Percentiles rank a stretch among this genome's conserved stretches.
phyloP scores from a whole-genome alignment of 2,888 invertebrate genomes.

The Leucophenga montana region DNA sequence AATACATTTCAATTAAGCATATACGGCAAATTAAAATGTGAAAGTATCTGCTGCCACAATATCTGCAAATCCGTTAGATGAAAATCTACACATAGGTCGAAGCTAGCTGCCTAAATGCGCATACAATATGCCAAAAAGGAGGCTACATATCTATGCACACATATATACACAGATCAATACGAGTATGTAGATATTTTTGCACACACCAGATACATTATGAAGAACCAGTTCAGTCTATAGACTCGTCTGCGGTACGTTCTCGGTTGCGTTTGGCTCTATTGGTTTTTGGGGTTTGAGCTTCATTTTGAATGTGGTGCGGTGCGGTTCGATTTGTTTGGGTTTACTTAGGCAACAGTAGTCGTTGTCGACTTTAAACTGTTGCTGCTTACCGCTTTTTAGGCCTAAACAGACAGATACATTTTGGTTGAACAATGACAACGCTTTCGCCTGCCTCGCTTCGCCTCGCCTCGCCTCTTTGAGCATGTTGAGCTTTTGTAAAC shows the following conservation, averaged over 20 bases:
- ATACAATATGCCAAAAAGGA: not conserved
- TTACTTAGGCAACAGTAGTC: not conserved
- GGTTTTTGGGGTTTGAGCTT: not conserved
- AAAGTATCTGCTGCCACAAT: conserved; percentile 11
- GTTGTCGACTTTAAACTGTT: not conserved
- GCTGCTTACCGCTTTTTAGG: not conserved
- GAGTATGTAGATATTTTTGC: not conserved
- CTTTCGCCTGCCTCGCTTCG: not conserved
- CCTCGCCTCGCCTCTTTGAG: too few species aligned
- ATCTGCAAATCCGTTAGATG: not conserved
- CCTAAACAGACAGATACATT: not conserved
- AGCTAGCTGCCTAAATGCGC: not conserved
- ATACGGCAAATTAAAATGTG: conserved; percentile 21
- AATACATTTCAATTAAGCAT: conserved; percentile 26
- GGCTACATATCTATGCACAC: not conserved
- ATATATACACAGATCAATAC: not conserved
- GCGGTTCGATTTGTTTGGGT: conserved; percentile 19
- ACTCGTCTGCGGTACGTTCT: conserved; percentile 13
- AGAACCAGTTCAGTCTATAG: conserved; percentile 23
- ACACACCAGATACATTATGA: not conserved
- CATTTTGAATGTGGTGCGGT: not conserved
- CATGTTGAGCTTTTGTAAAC: conserved; percentile 49
- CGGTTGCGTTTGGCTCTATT: not conserved
- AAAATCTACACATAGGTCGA: not conserved
- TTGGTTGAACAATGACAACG: conserved; percentile 7